Base-by-base conservation (phyloP, 2,113 vertebrate species). In the Uropsilus gracilis region DNA sequence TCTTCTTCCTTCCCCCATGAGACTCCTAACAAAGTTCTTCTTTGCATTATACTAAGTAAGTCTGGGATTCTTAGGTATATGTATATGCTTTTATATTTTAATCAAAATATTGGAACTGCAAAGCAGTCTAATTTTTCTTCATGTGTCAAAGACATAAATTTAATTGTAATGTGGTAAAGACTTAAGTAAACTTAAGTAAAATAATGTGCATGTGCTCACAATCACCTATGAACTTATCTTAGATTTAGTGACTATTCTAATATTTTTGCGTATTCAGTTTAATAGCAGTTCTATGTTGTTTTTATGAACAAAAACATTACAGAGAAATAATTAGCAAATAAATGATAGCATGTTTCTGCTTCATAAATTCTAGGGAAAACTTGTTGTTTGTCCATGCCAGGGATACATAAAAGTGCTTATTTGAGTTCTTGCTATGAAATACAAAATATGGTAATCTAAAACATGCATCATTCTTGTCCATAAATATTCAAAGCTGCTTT, bases 311-410 rank as follows among this genome's bases (percentile, higher is more conserved):
- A n/a, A n/a, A n/a, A n/a, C n/a, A n/a, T n/a, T n/a, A n/a, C n/a
- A n/a, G n/a, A n/a, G n/a, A n/a, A n/a, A n/a, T 17, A 88, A 94
- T 55, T n/a, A 53, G 39, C 6, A 93, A 94, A 39, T 71, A 64
- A 69, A 66, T 3, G 24, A 95, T n/a, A 3, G 22, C 16, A 50
- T 20, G 28, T 83, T 93, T 81, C 32, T 87, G 32, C 39, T 55
- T 66, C 26, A 28, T 69, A 42, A 80, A 59, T 87, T 84, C 42
- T n/a, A 75, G 4, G 42, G 88, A 76, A 88, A 26, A 0, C 5
- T 37, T 59, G 63, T 37, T 59, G 63, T 42, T 37, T 69, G 24
- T 73, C 48, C n/a, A 14, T 83, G 91, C 59, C 50, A 80, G n/a
- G n/a, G 34, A 55, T 80, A 53, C 69, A 87, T 32, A 64, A 89